phyloP scores from a whole-genome alignment of 2,888 invertebrate species.

The Luffia ferchaultella region DNA sequence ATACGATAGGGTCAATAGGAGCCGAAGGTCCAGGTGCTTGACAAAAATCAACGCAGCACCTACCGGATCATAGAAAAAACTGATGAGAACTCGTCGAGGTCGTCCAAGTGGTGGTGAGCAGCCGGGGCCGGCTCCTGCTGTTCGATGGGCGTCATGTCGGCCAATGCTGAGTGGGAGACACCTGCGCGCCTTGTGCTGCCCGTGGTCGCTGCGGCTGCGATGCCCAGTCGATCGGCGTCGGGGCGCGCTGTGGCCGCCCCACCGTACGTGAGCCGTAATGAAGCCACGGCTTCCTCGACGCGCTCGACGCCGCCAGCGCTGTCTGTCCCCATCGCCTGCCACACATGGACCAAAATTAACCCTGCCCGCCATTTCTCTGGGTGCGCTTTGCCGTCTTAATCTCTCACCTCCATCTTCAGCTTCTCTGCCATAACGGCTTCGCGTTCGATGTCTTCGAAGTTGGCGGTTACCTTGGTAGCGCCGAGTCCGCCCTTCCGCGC shows the following conservation, averaged over 20 bases:
- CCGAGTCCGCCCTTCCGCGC: constrained; percentile 90
- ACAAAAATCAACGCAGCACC: background rate
- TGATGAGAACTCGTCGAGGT: constrained; percentile 50
- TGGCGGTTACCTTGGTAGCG: constrained; percentile 92
- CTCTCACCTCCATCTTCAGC: constrained; percentile 58
- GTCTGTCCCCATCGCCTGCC: constrained; percentile 20
- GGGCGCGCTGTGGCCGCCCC: constrained; percentile 71
- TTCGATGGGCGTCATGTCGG: constrained; percentile 91
- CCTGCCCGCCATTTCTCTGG: no score
- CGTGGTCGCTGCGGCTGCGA: constrained; percentile 71
- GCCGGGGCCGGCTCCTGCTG: constrained; percentile 72
- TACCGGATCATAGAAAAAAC: constrained; percentile 70
- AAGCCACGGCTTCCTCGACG: constrained; percentile 74
- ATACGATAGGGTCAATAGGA: background rate
- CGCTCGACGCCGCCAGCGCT: constrained; percentile 40
- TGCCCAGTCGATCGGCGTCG: constrained; percentile 92
- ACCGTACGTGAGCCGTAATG: constrained; percentile 79
- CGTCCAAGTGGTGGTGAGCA: constrained; percentile 33
- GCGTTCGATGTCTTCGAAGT: constrained; percentile 94
- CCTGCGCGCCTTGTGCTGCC: background rate
- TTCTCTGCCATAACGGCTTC: constrained; percentile 88
- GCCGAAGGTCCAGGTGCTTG: no score
- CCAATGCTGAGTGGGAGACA: constrained; percentile 75
- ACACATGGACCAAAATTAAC: background rate
- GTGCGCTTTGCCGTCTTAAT: no score